Percentiles rank a stretch among this genome's conserved stretches.
phyloP scores from a whole-genome alignment of 2,888 invertebrate genomes.

The Acanthococcus lagerstroemiae region DNA sequence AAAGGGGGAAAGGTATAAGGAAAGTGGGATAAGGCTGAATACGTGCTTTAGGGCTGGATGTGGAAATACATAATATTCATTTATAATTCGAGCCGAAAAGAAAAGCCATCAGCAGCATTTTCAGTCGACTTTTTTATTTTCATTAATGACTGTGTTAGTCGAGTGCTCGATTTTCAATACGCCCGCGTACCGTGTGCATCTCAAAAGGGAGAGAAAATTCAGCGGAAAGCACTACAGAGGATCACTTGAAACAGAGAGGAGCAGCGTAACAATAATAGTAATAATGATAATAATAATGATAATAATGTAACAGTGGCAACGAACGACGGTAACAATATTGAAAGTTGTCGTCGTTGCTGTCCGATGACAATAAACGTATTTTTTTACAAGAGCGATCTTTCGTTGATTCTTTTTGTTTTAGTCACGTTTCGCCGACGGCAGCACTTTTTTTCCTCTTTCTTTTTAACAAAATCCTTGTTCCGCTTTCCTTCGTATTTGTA shows the following conservation, averaged over 20 bases:
- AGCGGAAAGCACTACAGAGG: background rate
- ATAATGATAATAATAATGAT: conserved; percentile 29
- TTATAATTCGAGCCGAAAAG: too few species aligned
- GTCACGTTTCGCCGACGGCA: conserved; percentile 29
- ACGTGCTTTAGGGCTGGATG: background rate
- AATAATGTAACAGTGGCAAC: conserved; percentile 23
- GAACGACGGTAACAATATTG: conserved; percentile 26
- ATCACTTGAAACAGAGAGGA: background rate
- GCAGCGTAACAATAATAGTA: conserved; percentile 26
- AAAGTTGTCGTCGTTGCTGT: conserved; percentile 28
- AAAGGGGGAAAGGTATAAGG: background rate
- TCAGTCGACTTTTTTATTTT: conserved; percentile 8
- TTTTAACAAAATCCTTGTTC: conserved; percentile 5
- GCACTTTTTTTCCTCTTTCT: conserved; percentile 16
- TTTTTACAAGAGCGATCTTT: conserved; percentile 30
- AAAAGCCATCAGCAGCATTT: conserved; percentile 4
- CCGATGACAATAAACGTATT: conserved; percentile 25
- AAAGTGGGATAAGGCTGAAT: background rate
- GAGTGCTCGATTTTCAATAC: conserved; percentile 7
- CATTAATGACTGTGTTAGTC: conserved; percentile 1
- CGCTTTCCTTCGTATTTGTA: conserved; percentile 12
- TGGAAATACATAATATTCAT: background rate
- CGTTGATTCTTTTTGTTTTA: conserved; percentile 26
- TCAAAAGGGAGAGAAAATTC: background rate
- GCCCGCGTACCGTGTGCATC: background rate